Conservation (phyloP, 2,113 vertebrate species). For the Hippocampus barbouri region DNA sequence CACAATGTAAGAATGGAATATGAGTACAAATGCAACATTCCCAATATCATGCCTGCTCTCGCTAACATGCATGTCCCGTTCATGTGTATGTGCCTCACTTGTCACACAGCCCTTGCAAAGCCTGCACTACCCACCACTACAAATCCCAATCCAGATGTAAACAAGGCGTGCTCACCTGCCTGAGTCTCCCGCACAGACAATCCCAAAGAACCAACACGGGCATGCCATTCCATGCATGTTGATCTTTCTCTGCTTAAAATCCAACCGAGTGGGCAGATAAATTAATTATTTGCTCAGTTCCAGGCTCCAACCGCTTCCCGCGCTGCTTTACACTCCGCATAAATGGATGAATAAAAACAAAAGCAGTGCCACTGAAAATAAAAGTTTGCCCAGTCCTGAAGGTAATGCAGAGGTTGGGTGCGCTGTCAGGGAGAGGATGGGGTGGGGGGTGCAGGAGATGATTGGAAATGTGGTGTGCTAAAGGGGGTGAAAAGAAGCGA, state of each 20-base stretch:
- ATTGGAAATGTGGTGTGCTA: slow-evolving; percentile 22
- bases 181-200: slow-evolving; percentile 47
- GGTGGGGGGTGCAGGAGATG: slow-evolving; percentile 9
- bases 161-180: slow-evolving; percentile 60
- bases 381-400: slow-evolving; percentile 41
- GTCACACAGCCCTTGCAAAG: slow-evolving; percentile 19
- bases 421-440: background rate
- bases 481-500: slow-evolving; percentile 33
- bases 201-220: slow-evolving; percentile 26
- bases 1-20: background rate
- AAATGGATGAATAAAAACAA: background rate
- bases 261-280: slow-evolving; percentile 22
- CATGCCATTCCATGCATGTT: slow-evolving; percentile 45
- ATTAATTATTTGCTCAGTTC: slow-evolving; percentile 7
- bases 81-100: background rate
- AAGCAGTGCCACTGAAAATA: slow-evolving; percentile 18
- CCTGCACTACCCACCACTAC: slow-evolving; percentile 24
- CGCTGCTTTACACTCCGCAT: slow-evolving; percentile 16
- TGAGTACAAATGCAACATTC: background rate
- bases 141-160: slow-evolving; percentile 26
- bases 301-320: slow-evolving; percentile 6
- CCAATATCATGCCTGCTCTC: background rate
- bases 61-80: background rate
- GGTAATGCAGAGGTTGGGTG: background rate
- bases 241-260: slow-evolving; percentile 26